Percentiles rank a stretch among this genome's conserved stretches.
These are phyloP conservation scores for Formica exsecta DNA, from an alignment of 1,140 invertebrate genomes.

Conservation along the genomic window DNA sequence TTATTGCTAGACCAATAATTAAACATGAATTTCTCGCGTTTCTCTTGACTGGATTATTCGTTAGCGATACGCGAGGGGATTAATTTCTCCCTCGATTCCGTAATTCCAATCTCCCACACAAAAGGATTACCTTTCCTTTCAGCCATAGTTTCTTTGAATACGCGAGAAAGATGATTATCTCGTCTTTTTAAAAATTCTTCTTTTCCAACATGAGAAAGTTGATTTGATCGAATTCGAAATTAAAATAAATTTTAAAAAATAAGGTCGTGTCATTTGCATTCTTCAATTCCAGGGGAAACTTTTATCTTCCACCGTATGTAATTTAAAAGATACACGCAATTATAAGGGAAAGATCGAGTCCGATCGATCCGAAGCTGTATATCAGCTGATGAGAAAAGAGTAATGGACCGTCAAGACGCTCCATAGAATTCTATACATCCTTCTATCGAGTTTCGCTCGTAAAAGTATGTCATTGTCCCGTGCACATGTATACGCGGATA, in stretches of 20 bases:
- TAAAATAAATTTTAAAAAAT: too few species aligned
- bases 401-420: neutral
- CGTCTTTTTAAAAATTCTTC: too few species aligned
- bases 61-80: neutral
- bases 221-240: too few species aligned
- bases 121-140: too few species aligned
- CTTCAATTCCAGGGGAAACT: neutral
- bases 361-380: neutral
- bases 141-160: too few species aligned
- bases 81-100: neutral
- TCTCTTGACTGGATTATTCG: neutral
- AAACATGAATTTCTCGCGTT: constrained; percentile 18
- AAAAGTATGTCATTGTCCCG: constrained; percentile 67
- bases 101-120: neutral
- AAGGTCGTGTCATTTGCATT: too few species aligned
- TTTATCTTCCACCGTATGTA: neutral
- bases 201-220: too few species aligned
- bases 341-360: neutral
- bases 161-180: too few species aligned
- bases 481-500: constrained; percentile 34
- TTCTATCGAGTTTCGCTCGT: constrained; percentile 37
- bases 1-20: neutral
- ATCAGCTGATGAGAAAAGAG: neutral
- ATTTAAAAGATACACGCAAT: neutral
- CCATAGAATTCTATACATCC: neutral